phyloP scores from a whole-genome alignment of 2,797 vertebrate species.

The Ctenochaetus hawaiiensis region DNA sequence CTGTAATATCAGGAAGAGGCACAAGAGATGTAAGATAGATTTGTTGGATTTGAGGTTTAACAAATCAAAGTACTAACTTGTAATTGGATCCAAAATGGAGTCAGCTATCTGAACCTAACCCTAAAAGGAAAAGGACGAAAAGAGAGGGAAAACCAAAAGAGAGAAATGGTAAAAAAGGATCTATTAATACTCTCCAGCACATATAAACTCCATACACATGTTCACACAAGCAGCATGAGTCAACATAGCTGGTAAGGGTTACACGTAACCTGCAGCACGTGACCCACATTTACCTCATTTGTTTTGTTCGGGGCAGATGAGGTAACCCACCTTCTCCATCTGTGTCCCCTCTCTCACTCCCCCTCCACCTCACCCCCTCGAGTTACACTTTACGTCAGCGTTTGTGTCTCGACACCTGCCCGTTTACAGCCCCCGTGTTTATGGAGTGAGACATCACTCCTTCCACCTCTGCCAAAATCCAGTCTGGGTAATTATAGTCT shows the following conservation, averaged over 20 bases:
- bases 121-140: conserved; percentile 1
- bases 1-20: background rate
- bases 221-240: conserved; percentile 55
- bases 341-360: conserved; percentile 34
- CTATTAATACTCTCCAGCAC: no score
- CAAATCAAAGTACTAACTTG: background rate
- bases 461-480: conserved; percentile 46
- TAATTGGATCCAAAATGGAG: background rate
- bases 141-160: conserved; percentile 20
- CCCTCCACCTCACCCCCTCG: conserved; percentile 17
- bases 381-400: conserved; percentile 44
- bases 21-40: background rate
- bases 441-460: conserved; percentile 55
- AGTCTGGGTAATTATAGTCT: conserved; percentile 65
- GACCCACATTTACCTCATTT: conserved; percentile 81
- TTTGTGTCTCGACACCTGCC: conserved; percentile 55
- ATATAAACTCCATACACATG: background rate
- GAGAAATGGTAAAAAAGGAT: background rate
- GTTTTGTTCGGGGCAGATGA: conserved; percentile 81
- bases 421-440: conserved; percentile 53
- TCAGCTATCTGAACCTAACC: background rate
- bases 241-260: conserved; percentile 58
- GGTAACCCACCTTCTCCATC: conserved; percentile 70
- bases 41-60: background rate
- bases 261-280: conserved; percentile 67